phyloP scores from a whole-genome alignment of 2,888 invertebrate species.

The Drosophila antonietae region DNA sequence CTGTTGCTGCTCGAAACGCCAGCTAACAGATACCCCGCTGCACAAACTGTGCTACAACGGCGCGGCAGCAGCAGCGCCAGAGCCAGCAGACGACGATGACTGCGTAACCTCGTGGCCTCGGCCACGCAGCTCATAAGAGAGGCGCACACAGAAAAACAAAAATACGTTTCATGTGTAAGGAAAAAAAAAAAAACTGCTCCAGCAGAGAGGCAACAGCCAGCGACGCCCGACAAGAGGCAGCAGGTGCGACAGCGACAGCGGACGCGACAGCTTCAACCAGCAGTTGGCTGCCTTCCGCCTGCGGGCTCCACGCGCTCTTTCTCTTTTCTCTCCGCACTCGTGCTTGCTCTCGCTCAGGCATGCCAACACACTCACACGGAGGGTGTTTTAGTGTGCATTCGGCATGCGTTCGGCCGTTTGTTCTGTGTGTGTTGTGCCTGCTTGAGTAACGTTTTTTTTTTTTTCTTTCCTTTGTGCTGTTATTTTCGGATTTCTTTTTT shows the following conservation, averaged over 20 bases:
- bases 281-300: conserved; percentile 35
- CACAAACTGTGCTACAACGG: conserved; percentile 50
- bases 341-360: conserved; percentile 10
- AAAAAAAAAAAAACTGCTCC: conserved; percentile 15
- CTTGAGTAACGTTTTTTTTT: conserved; percentile 24
- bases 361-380: conserved; percentile 17
- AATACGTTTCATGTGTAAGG: conserved; percentile 1
- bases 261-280: conserved; percentile 15
- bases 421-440: conserved; percentile 30
- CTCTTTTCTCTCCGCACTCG: conserved; percentile 8
- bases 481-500: conserved; percentile 21
- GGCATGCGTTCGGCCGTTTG: conserved; percentile 32
- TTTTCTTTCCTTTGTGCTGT: conserved; percentile 14
- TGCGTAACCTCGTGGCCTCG: conserved; percentile 51
- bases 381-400: conserved; percentile 38
- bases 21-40: conserved; percentile 36
- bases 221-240: conserved; percentile 5
- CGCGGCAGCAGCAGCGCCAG: conserved; percentile 10
- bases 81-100: conserved; percentile 33
- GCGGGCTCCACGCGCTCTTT: conserved; percentile 15
- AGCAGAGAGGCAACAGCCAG: conserved; percentile 6
- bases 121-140: conserved; percentile 38
- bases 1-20: conserved; percentile 50
- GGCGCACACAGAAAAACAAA: conserved; percentile 1
- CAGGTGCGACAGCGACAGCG: neutral